Evolutionary conservation across 2,888 invertebrate genomes (phyloP), one percentile per base, ranked within the genome.

Genomic region (Apodemia arnacis): DNA sequence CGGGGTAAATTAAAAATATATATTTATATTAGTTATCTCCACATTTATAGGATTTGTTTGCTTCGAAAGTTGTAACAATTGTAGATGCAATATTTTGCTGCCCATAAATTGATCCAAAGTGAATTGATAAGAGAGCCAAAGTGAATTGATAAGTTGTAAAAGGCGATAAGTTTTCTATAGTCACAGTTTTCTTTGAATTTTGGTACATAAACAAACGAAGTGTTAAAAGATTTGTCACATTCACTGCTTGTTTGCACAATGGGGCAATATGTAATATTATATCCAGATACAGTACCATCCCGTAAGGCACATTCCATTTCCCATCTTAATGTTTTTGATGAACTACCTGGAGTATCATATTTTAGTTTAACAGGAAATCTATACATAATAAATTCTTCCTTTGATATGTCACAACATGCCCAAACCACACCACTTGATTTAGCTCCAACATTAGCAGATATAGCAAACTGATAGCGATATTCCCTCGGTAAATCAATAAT

Each of bases 391-490:
- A 97, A 96, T 49, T 95, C 96, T 92, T 97, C 97, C 93, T 96
- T 97, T 63, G 97, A 97, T 93, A 98, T 97, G 76, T 97, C 97
- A 95, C 99, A 99, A 59, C 98, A 98, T 13, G 99, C 99, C 99
- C 99, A 99, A 15, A 99, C 98, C 99, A 99, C 99, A 1, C 99
- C 99, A 95, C 99, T 99, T 91, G 99, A 99, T 41, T 41, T 41
- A 41, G 41, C 96, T 0, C 97, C 96, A 69, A 98, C 99, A 94
- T 99, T 99, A 0, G 99, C 99, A 7, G 99, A 99, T 87, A 99
- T 99, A 1, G 99, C 99, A 97, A 99, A 99, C 94, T 98, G 99
- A 95, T 98, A 99, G 49, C 98, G 98, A 85, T 97, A 97, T 80
- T 98, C 98, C 97, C 97, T 88, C 5, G 98, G 98, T 27, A 99